Percentiles rank a stretch among this genome's conserved stretches.
Conservation (phyloP, 92 coral and sea anemone species). For the Parazoanthus darwini region DNA sequence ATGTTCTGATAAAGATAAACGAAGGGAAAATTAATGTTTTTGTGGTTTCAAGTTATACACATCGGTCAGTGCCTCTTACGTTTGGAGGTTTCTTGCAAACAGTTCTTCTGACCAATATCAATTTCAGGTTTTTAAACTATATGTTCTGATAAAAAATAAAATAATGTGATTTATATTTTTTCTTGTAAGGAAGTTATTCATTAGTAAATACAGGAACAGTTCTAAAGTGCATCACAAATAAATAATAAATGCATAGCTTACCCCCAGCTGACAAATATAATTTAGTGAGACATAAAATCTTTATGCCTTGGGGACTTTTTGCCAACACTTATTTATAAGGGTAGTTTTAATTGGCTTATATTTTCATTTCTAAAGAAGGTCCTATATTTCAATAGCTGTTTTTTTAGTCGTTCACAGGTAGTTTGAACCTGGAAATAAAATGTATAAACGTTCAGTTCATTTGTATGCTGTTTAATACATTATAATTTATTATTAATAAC, state of each 20-base stretch:
- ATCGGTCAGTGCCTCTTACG: not conserved
- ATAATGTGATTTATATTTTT: not conserved
- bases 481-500: conserved; percentile 24
- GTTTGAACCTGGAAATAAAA: not conserved
- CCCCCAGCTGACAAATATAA: not conserved
- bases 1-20: not conserved
- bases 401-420: not conserved
- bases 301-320: not conserved
- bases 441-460: not conserved
- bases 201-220: not conserved
- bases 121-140: not conserved
- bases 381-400: not conserved
- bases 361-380: not conserved
- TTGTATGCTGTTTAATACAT: not conserved
- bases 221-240: conserved; percentile 5
- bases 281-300: not conserved
- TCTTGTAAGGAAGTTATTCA: not conserved
- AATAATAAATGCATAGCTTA: conserved; percentile 7
- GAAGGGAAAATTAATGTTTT: not conserved
- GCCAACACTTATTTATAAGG: not conserved
- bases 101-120: not conserved
- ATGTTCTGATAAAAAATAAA: not conserved
- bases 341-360: not conserved
- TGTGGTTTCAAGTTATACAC: not conserved
- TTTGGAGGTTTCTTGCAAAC: not conserved